phyloP scores from a whole-genome alignment of 2,888 invertebrate species.

The Steinernema carpocapsae region DNA sequence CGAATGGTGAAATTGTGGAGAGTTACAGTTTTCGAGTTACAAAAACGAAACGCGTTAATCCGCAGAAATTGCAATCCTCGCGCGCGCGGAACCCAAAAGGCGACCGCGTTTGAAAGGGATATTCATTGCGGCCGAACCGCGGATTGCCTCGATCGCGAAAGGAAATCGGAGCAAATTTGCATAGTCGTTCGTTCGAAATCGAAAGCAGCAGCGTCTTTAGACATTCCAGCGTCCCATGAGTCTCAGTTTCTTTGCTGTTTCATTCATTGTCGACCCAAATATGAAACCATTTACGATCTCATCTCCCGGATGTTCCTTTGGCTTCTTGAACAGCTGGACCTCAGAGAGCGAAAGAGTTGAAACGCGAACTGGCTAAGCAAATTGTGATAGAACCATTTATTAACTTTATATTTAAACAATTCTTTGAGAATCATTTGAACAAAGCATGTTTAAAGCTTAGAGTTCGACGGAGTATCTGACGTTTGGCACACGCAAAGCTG shows the following conservation, averaged over 20 bases:
- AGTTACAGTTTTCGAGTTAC: constrained; percentile 21
- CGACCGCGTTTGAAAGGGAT: constrained; percentile 32
- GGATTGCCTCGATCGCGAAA: constrained; percentile 8
- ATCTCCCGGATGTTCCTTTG: background rate
- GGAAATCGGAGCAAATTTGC: constrained; percentile 30
- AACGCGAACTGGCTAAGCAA: too few species aligned
- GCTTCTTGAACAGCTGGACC: too few species aligned
- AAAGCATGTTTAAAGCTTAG: constrained; percentile 18
- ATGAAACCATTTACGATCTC: background rate
- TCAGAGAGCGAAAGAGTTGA: too few species aligned
- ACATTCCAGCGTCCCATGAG: background rate
- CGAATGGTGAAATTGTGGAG: background rate
- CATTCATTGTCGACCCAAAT: constrained; percentile 17
- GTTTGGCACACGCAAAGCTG: constrained; percentile 29
- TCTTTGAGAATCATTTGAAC: background rate
- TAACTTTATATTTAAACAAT: constrained; percentile 2
- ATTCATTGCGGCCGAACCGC: constrained; percentile 25
- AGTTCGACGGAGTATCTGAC: background rate
- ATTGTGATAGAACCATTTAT: background rate
- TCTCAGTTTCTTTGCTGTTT: constrained; percentile 5
- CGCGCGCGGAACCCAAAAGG: constrained; percentile 20
- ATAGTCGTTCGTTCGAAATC: constrained; percentile 31
- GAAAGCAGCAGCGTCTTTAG: background rate
- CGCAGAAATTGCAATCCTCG: constrained; percentile 29
- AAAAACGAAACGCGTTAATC: constrained; percentile 31